Evolutionary conservation across 2,113 vertebrate species (phyloP).

Genomic region (Callopanchax toddi): DNA sequence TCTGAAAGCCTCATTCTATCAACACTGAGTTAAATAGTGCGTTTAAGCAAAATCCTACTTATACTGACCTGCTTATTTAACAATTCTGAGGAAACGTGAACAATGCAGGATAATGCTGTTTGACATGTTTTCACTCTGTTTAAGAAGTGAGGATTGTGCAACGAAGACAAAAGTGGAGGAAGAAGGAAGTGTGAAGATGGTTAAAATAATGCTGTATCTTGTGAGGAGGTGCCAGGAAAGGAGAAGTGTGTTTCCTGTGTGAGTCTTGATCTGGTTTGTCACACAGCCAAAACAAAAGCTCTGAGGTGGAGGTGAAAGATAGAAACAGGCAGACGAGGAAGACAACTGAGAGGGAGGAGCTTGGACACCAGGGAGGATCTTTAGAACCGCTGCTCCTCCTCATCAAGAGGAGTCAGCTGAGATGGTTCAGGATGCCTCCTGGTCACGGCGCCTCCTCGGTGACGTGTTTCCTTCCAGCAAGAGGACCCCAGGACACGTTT

Average conservation of each 20-base stretch:
- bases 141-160: neutral
- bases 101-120: neutral
- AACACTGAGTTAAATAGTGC: no score
- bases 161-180: neutral
- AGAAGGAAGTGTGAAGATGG: constrained; percentile 1
- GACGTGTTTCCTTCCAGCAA: no score
- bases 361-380: no score
- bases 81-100: neutral
- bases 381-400: no score
- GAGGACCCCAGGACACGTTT: no score
- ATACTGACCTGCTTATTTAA: neutral
- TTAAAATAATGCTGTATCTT: neutral
- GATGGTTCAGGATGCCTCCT: no score
- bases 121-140: no score
- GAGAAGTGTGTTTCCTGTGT: neutral
- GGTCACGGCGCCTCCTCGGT: no score
- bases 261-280: constrained; percentile 15
- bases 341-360: no score
- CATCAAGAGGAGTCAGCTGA: no score
- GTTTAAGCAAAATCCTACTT: neutral
- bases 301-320: neutral
- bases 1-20: no score
- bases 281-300: constrained; percentile 8
- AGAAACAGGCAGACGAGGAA: neutral
- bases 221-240: constrained; percentile 6